Evolutionary conservation across 2,797 vertebrate genomes (phyloP).

Genomic region (Vultur gryphus): DNA sequence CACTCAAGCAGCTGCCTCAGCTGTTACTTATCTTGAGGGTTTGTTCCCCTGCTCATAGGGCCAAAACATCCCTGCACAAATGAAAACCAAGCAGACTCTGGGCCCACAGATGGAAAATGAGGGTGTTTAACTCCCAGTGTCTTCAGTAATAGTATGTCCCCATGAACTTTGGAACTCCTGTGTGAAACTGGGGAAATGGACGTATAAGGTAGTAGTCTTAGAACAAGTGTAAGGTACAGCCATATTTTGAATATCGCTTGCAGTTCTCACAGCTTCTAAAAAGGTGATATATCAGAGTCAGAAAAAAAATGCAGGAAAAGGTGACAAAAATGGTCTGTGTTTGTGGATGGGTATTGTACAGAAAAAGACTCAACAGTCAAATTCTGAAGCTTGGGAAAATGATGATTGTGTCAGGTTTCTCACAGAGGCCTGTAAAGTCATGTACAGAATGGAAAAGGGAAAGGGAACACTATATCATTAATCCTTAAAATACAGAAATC

Average conservation of each 20-base stretch:
- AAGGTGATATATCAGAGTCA: neutral
- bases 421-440: neutral
- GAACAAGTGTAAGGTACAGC: rapidly evolving
- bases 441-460: neutral
- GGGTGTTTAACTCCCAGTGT: neutral
- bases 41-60: neutral
- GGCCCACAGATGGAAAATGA: neutral
- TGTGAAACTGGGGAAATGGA: neutral
- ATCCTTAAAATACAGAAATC: neutral
- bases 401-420: neutral
- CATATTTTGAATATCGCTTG: neutral
- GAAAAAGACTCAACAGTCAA: neutral
- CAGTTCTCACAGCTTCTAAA: neutral
- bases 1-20: slow-evolving; percentile 42
- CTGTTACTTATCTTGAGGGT: neutral
- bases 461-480: neutral
- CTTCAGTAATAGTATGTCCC: neutral
- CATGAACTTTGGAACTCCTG: neutral
- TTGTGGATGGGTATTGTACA: neutral
- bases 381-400: neutral
- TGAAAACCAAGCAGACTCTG: neutral
- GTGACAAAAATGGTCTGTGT: neutral
- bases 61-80: neutral
- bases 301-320: neutral
- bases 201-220: too few relatives aligned